Base-by-base conservation (phyloP, 2,113 vertebrate species). In the Gymnobelideus leadbeateri region DNA sequence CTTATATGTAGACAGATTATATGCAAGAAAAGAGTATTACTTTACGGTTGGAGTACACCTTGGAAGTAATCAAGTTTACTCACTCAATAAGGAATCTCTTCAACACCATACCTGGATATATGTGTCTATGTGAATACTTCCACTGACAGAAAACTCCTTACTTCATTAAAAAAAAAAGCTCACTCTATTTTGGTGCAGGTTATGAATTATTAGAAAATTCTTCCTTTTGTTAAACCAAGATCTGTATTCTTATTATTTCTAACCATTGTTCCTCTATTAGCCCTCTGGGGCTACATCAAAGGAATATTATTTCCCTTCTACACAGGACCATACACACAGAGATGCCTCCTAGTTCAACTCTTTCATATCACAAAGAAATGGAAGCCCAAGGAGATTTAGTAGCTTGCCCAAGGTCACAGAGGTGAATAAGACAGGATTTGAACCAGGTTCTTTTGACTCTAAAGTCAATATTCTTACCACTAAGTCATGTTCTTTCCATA, bases 1-100 rank as follows among this genome's bases (percentile, higher is more conserved):
- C 91, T 37, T 53, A 9, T 49, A 92, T 0, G 91, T 43, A 95
- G 57, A 21, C 37, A 84, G 16, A 77, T 84, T 84, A 84, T 84
- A 84, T n/a, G 6, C 43, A 84, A 21, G n/a, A 31, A 61, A 61
- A 93, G n/a, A 92, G 52, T 94, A 53, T 89, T 57, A 91, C 68
- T n/a, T 77, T n/a, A 77, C 14, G 14, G 50, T 4, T 49, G 31
- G 50, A 57, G 14, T 51, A 47, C 16, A 92, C 3, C 28, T 52
- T n/a, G 25, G 53, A 94, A 46, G 47, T 90, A 52, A 93, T 57
- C 52, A 84, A 91, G 14, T 10, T 8, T 89, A 92, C 91, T 28
- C n/a, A 77, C 23, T 26, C 89, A 89, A 3, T 53, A 28, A 93
- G 28, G 84, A 51, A 89, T 51, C 90, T 49, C 51, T 92, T 94